Percentiles rank a stretch among this genome's conserved stretches.
Evolutionary conservation across 1,140 invertebrate species (phyloP).

Genomic region (Dinoponera quadriceps): DNA sequence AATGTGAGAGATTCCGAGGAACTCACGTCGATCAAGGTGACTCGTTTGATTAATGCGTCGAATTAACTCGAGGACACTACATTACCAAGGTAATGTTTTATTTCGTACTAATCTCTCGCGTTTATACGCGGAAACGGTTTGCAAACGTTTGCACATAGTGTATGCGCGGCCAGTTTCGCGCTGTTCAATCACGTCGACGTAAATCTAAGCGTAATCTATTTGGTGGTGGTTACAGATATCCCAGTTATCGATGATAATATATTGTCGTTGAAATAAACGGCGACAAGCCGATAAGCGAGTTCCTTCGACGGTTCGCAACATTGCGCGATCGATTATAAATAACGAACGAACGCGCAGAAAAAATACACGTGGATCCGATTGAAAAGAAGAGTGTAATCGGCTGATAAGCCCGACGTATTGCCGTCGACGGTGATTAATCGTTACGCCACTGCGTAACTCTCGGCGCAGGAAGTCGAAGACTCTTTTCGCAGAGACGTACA

Average conservation of each 20-base stretch:
- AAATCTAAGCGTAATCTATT: conserved; percentile 61
- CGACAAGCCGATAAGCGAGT: conserved; percentile 46
- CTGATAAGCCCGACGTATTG: conserved; percentile 49
- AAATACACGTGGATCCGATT: conserved; percentile 40
- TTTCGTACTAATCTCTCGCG: conserved; percentile 33
- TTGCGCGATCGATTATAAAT: conserved; percentile 48
- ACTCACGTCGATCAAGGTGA: conserved; percentile 36
- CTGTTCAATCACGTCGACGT: conserved; percentile 42
- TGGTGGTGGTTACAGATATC: conserved; percentile 46
- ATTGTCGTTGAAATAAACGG: conserved; percentile 26
- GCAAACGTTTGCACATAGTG: too few relatives aligned
- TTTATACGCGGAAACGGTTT: conserved; percentile 27
- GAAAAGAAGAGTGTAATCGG: conserved; percentile 41
- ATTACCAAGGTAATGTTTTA: conserved; percentile 15
- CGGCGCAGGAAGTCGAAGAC: conserved; percentile 40
- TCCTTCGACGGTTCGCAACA: conserved; percentile 43
- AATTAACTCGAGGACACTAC: conserved; percentile 35
- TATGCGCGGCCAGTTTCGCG: background rate
- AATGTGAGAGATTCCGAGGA: conserved; percentile 6
- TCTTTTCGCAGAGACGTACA: conserved; percentile 37
- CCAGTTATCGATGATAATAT: conserved; percentile 62
- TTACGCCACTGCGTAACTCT: conserved; percentile 20
- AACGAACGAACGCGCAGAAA: conserved; percentile 28
- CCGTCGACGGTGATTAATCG: conserved; percentile 43
- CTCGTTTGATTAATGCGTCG: conserved; percentile 31